Evolutionary conservation across 2,797 vertebrate species (phyloP), one percentile per base, ranked within the genome.

Genomic region (Malacoctenus gilli): DNA sequence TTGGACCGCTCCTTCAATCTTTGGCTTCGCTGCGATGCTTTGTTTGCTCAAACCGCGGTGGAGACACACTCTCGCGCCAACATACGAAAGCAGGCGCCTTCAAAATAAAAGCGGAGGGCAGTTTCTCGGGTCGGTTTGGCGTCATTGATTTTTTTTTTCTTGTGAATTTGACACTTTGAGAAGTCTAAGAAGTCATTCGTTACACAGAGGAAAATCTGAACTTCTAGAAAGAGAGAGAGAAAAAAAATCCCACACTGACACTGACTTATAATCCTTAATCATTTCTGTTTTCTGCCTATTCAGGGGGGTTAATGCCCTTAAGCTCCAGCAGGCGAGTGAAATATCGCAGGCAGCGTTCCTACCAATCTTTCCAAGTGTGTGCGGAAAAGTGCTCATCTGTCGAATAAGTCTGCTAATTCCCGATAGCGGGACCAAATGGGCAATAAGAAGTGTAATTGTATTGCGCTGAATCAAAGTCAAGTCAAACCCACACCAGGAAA

Each of bases 401-500:
- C 71, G 41, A 61, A 52, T 31, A 62, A 52, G 70, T 72, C 68
- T 11, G 38, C 54, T 34, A 41, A 67, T 70, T 75, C 55, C 60
- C 41, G 15, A 51, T 55, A 64, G 71, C 49, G 1, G 28, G 25
- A 64, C 51, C 49, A 66, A 84, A 80, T 41, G 39, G 59, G 66
- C 77, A 65, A 73, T 78, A 75, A 85, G 55, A 57, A 53, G 53
- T 57, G 34, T 51, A 81, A 84, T 68, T 63, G 53, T 61, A 59
- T 64, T 63, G 53, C 44, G 59, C 14, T 68, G 62, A 65, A 74
- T 80, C 55, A 80, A 78, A 75, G 67, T 72, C 31, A 49, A 61
- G 59, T 49, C 60, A 51, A 66, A 46, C 40, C 55, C 36, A 34
- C 1, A 74, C 16, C 40, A 50, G 59, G 15, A 40, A 28, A 28